Conservation (phyloP, 2,113 vertebrate genomes). For the Promerops cafer region DNA sequence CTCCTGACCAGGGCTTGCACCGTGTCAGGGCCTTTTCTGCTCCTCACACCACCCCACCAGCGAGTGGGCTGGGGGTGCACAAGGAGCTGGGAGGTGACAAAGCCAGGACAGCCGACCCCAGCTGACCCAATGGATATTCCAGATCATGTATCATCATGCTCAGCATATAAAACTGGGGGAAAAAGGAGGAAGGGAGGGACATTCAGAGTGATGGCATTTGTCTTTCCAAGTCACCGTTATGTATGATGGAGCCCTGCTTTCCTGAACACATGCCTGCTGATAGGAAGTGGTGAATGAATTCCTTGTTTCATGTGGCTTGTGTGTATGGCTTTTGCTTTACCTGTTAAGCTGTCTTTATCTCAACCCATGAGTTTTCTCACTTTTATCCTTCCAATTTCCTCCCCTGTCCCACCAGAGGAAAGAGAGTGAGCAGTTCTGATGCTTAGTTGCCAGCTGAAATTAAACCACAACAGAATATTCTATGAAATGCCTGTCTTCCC, state of each 20-base stretch:
- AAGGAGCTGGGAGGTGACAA: not conserved
- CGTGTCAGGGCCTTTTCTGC: not conserved
- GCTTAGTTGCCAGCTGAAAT: not conserved
- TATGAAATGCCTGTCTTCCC: not conserved
- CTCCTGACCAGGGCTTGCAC: not conserved
- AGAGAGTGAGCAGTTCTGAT: not conserved
- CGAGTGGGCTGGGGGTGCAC: not conserved
- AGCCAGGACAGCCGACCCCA: not conserved
- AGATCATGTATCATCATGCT: fast-evolving
- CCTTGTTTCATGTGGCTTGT: not conserved
- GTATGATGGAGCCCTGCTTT: not conserved
- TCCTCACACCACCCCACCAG: not conserved
- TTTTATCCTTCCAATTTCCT: not conserved
- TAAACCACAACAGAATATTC: not conserved
- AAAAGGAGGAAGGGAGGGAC: not conserved
- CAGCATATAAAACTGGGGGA: not conserved
- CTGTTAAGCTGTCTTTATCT: not conserved
- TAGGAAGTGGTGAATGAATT: not conserved
- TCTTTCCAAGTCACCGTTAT: fast-evolving
- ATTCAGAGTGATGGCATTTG: not conserved
- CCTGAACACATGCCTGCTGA: not conserved
- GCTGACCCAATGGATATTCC: not conserved
- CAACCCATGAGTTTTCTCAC: not conserved
- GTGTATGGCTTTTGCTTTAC: not conserved
- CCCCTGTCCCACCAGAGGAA: not conserved